Conservation (phyloP, 2,888 invertebrate genomes). For the Hyposoter didymator region DNA sequence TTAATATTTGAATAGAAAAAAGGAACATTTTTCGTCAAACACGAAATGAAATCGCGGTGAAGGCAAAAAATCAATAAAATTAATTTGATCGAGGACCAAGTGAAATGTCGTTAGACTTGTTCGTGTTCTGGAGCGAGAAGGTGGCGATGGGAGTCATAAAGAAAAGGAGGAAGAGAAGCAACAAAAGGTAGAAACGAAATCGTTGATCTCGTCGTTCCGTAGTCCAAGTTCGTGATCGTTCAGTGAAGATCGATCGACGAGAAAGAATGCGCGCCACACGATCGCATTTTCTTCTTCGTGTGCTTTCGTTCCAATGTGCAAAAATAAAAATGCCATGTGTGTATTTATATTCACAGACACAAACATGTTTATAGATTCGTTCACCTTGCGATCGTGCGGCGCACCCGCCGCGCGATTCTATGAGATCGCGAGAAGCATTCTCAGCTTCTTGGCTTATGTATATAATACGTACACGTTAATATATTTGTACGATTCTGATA, state of each 20-base stretch:
- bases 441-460: constrained; percentile 53
- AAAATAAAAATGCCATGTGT: constrained; percentile 34
- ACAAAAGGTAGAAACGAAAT: constrained; percentile 48
- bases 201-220: constrained; percentile 57
- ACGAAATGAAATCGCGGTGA: neutral
- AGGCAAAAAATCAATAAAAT: neutral
- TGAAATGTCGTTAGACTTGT: neutral
- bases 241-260: constrained; percentile 65
- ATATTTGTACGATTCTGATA: constrained; percentile 19
- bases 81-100: neutral
- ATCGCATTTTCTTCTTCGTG: constrained; percentile 53
- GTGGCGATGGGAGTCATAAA: constrained; percentile 21
- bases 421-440: constrained; percentile 62
- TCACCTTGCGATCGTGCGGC: constrained; percentile 65
- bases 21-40: neutral
- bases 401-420: constrained; percentile 50
- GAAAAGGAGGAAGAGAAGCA: constrained; percentile 27
- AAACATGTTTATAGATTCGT: constrained; percentile 47
- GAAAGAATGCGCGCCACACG: constrained; percentile 67
- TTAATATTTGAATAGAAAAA: constrained; percentile 16
- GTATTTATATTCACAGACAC: constrained; percentile 11
- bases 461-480: constrained; percentile 5
- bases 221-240: constrained; percentile 68
- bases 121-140: neutral
- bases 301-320: constrained; percentile 42